Evolutionary conservation across 1,140 invertebrate genomes (phyloP).

Genomic region (Frieseomelitta varia): DNA sequence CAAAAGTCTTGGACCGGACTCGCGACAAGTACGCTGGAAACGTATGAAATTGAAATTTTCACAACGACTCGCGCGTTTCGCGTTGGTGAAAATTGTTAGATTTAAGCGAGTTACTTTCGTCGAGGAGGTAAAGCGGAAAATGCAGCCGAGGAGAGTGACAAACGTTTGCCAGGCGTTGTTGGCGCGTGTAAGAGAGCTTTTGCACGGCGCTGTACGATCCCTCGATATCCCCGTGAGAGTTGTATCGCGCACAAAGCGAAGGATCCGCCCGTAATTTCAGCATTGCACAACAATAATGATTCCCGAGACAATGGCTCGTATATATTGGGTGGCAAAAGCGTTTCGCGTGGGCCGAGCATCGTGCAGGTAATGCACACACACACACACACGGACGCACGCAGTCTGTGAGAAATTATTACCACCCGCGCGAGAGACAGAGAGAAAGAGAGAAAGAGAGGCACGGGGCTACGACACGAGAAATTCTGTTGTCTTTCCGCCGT

Average conservation of each 20-base stretch:
- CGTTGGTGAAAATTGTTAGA: too few relatives aligned
- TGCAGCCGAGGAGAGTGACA: too few relatives aligned
- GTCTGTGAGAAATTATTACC: constrained; percentile 62
- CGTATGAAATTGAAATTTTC: too few relatives aligned
- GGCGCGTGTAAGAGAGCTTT: not conserved
- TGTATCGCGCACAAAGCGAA: constrained; percentile 45
- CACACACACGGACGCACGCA: constrained; percentile 38
- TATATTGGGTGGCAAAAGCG: constrained; percentile 67
- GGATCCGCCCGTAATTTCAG: constrained; percentile 68
- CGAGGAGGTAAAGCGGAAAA: not conserved
- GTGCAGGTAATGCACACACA: constrained; percentile 43
- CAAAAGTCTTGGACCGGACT: not conserved
- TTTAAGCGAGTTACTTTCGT: too few relatives aligned
- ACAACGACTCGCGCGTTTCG: too few relatives aligned
- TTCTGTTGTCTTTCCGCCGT: constrained; percentile 57
- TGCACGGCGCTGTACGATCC: not conserved
- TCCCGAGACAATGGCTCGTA: constrained; percentile 70
- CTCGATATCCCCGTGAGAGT: constrained; percentile 23
- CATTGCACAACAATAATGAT: constrained; percentile 64
- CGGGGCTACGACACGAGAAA: constrained; percentile 47
- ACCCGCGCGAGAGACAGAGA: not conserved
- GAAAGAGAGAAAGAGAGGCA: not conserved
- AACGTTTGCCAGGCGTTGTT: too few relatives aligned
- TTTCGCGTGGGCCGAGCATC: constrained; percentile 62
- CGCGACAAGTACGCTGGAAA: too few relatives aligned